Base-by-base conservation (phyloP, 2,888 invertebrate species). In the Seira musarum region DNA sequence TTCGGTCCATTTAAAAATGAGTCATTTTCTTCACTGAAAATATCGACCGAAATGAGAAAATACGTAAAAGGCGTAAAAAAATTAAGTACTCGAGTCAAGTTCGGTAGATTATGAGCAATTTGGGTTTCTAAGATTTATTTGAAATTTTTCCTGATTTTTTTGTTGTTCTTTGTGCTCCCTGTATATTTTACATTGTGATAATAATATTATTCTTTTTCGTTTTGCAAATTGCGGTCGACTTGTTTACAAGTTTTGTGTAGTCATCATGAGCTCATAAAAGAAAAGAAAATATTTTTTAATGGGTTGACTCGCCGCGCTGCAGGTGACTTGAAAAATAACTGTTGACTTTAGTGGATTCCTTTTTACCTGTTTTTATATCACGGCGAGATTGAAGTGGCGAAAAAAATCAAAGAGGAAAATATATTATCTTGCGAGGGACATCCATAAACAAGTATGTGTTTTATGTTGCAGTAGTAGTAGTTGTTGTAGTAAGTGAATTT, bases 301-400 rank as follows among this genome's bases (percentile, higher is more conserved):
- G 63, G 68, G 24, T 79, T 79, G 79, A 72, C 79, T 72, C 53
- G 68, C 63, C 73, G 61, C 79, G 65, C 80, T 80, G 80, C 80
- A 80, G 80, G 80, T 80, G 80, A 79, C 80, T 74, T 65, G 24
- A 66, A 57, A 65, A 76, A 46, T 76, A 76, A 70, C 69, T 76
- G 76, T 49, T 68, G 69, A 70, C 76, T 69, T 60, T 53, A 53
- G 53, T 53, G 53, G 53, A 53, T 53, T 30, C 30, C 30, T 30
- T 40, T 40, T 53, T 53, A 53, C 53, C 53, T 53, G 53, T 53
- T 53, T 53, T 53, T 30, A 30, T 8, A 30, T 30, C 30, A 30
- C 30, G 53, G 13, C 3, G 53, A 53, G 53, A 53, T 53, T 53
- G 53, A 53, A 53, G 53, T 53, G 53, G 53, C 53, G 53, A 53